Evolutionary conservation across 2,888 invertebrate genomes (phyloP).

Genomic region (Chirona hameri): DNA sequence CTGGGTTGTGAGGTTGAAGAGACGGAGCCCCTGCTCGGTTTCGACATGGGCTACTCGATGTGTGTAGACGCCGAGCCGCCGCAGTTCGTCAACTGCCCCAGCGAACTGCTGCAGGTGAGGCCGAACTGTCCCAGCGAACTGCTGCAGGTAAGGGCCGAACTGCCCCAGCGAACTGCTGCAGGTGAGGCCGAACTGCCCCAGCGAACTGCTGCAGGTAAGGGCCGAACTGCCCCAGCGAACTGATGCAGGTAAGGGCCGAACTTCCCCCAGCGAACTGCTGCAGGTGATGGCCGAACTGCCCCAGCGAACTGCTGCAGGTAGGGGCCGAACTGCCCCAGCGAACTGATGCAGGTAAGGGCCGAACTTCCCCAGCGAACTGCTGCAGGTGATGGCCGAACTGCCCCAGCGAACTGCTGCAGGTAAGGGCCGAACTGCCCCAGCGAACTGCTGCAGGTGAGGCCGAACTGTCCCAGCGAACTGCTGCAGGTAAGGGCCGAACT

Average conservation of each 20-base stretch:
- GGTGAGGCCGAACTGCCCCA: too few relatives aligned
- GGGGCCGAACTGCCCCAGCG: not conserved
- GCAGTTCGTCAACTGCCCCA: conserved; percentile 93
- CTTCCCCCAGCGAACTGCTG: too few relatives aligned
- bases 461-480: conserved; percentile 79
- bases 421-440: too few relatives aligned
- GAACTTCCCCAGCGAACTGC: too few relatives aligned
- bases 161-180: too few relatives aligned
- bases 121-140: too few relatives aligned
- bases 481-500: not conserved
- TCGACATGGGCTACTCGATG: conserved; percentile 87
- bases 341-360: too few relatives aligned
- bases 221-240: too few relatives aligned
- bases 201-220: too few relatives aligned
- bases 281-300: conserved; percentile 74
- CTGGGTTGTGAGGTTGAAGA: conserved; percentile 90
- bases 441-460: too few relatives aligned
- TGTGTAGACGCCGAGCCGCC: conserved; percentile 96
- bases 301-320: conserved; percentile 59
- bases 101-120: conserved; percentile 52
- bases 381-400: conserved; percentile 59
- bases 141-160: too few relatives aligned
- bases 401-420: conserved; percentile 63
- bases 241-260: too few relatives aligned
- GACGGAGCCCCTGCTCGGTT: conserved; percentile 73